Evolutionary conservation across 1,140 invertebrate species (phyloP), one percentile per base, ranked within the genome.

Genomic region (Euwallacea fornicatus): DNA sequence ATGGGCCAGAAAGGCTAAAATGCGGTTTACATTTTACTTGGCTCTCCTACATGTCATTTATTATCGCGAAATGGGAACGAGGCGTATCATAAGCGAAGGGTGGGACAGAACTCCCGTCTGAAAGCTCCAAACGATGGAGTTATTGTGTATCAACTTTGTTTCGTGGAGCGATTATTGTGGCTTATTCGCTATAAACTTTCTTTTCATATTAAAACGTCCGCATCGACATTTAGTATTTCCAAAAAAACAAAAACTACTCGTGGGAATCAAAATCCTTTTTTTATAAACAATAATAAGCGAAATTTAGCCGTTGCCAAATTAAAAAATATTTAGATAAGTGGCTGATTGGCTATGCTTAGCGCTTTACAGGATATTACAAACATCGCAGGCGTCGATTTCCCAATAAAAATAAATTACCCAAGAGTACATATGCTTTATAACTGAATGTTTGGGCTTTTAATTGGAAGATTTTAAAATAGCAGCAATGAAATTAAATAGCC

Each of bases 1-100:
- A 65, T 65, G 62, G 7, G 53, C 53, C 63, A 42, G 47, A 65
- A 53, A 65, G 63, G 63, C 47, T 65, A 13, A 54, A 65, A 65
- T 54, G 46, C 21, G 13, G 47, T 0, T 2, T 61, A 43, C 59
- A 61, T 61, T 61, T 61, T 43, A n/a, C 33, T 61, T 43, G 9
- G 42, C 21, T 61, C 42, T 43, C n/a, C 8, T 43, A 61, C 21
- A 41, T n/a, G 21, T 13, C n/a, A 61, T 61, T 61, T 56, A 56
- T 56, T 13, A 56, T 13, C 46, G 21, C 46, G 54, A 21, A 56
- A 56, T 56, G 54, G 16, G 11, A 13, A 56, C 46, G 13, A 13
- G 46, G 46, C 13, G 46, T 50, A 33, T 33, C 21, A 33, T 33
- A 33, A 33, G 21, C 21, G 21, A 33, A 33, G 21, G 46, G 46